phyloP scores from a whole-genome alignment of 2,113 vertebrate species.

The Galbula dea region DNA sequence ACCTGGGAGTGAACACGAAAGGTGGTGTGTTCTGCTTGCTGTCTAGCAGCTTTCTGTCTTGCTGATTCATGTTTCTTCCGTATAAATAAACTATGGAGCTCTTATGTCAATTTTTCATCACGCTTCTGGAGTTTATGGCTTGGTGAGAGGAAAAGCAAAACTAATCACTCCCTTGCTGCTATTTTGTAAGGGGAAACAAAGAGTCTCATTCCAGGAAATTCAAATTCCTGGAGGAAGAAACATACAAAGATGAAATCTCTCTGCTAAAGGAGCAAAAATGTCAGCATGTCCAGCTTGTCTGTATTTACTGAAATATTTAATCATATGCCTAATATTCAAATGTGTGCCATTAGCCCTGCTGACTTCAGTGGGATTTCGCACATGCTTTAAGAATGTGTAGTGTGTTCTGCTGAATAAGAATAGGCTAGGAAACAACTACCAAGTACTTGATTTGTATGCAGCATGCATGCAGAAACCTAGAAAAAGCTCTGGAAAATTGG shows the following conservation, averaged over 20 bases:
- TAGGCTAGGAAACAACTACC: background rate
- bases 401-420: background rate
- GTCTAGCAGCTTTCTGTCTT: background rate
- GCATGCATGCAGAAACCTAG: background rate
- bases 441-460: background rate
- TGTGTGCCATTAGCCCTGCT: background rate
- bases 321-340: too few species aligned
- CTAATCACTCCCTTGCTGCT: background rate
- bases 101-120: background rate
- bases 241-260: background rate
- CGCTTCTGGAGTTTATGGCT: background rate
- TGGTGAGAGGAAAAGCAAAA: background rate
- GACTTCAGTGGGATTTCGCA: background rate
- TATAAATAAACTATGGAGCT: background rate
- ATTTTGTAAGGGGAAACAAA: background rate
- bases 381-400: background rate
- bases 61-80: background rate
- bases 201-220: background rate
- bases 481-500: conserved; percentile 3
- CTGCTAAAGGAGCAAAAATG: background rate
- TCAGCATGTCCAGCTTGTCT: background rate
- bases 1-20: background rate
- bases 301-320: background rate
- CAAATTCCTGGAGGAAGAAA: background rate
- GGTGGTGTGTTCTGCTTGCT: background rate